Evolutionary conservation across 2,797 vertebrate genomes (phyloP).

Genomic region (Oreonectes daqikongensis): DNA sequence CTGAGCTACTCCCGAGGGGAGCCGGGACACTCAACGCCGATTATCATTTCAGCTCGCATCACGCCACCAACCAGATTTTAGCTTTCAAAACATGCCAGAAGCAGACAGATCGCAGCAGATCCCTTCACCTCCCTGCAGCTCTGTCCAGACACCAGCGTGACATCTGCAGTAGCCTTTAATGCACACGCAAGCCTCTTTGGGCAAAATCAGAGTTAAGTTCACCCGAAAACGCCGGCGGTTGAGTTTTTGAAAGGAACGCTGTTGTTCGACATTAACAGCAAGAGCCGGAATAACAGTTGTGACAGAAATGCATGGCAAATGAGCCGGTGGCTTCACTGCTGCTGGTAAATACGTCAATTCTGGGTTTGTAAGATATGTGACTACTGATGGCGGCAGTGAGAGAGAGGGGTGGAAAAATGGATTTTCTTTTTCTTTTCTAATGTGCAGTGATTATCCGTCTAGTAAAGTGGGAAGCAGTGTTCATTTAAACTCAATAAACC

Average conservation of each 20-base stretch:
- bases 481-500: neutral
- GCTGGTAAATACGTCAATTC: slow-evolving; percentile 32
- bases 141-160: slow-evolving; percentile 3
- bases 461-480: neutral
- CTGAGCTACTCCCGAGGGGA: slow-evolving; percentile 43
- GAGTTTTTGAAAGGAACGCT: slow-evolving; percentile 9
- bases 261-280: slow-evolving; percentile 20
- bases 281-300: slow-evolving; percentile 16
- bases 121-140: slow-evolving; percentile 26
- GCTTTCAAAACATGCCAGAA: slow-evolving; percentile 45
- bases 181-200: neutral
- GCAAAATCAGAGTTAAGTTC: slow-evolving; percentile 19
- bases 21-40: slow-evolving; percentile 44
- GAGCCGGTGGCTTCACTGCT: slow-evolving; percentile 2
- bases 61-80: slow-evolving; percentile 26
- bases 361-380: slow-evolving; percentile 12
- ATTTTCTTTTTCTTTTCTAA: no score
- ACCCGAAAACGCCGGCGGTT: slow-evolving; percentile 7
- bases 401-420: neutral
- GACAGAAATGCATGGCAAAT: slow-evolving; percentile 27
- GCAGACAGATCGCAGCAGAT: slow-evolving; percentile 27
- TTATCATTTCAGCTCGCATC: slow-evolving; percentile 47
- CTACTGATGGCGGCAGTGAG: slow-evolving; percentile 10
- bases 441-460: no score
- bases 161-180: slow-evolving; percentile 8